Evolutionary conservation across 2,113 vertebrate genomes (phyloP), one percentile per base, ranked within the genome.

Genomic region (Cavia aperea): DNA sequence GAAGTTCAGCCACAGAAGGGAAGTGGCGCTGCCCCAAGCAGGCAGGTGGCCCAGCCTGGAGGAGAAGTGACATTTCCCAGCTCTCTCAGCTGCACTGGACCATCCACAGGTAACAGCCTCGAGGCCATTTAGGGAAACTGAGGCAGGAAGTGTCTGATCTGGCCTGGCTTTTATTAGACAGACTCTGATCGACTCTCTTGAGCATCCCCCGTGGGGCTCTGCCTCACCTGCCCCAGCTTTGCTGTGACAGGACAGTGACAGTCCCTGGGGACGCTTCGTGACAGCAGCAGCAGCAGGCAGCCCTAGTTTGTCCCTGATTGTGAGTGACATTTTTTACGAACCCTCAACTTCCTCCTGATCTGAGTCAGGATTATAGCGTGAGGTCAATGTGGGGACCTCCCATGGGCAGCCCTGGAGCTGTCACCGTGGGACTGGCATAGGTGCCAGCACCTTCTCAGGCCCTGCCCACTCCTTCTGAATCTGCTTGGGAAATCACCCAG

Each of bases 331-430:
- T 93, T 95, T 88, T 90, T 90, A 72, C 1, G 1, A 96, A 89
- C 87, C 92, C 92, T 95, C 96, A 93, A 31, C 91, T 97, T 95
- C 91, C 94, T 97, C 91, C 70, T 58, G 94, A 77, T 96, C 36
- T 97, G 94, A 96, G 81, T 96, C 95, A 96, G 49, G 46, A 31
- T 63, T 79, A 58, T n/a, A 62, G 88, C 23, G 2, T 63, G 29
- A 19, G 85, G 21, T 15, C 4, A 58, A 65, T 51, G 62, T 82
- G 90, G 86, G 88, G 75, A 16, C 68, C 79, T 95, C 63, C 1
- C n/a, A 0, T 4, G 19, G 68, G 81, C 58, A 46, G 89, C 33
- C 13, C 26, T 1, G 49, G 89, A 68, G 46, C 14, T 36, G 2
- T 90, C 92, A 39, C 62, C 43, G 3, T 5, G 21, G 31, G 33